Evolutionary conservation across 2,888 invertebrate genomes (phyloP).

Genomic region (Pristionchus exspectatus): DNA sequence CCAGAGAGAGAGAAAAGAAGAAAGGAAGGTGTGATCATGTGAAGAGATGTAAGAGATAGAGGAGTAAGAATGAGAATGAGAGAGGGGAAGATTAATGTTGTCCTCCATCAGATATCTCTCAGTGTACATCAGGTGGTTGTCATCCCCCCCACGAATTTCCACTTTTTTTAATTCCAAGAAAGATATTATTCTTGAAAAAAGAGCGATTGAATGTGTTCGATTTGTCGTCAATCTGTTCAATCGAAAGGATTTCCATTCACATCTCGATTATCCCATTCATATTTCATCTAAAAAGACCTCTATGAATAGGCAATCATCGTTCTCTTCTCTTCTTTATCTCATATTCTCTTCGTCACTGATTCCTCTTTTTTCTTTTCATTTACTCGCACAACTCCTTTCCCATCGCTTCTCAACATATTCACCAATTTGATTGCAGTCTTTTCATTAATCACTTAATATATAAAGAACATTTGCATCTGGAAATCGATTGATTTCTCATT

Average conservation of each 20-base stretch:
- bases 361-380: neutral
- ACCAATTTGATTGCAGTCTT: neutral
- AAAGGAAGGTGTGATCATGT: neutral
- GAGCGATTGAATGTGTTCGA: neutral
- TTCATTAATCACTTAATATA: neutral
- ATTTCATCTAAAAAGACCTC: neutral
- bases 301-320: neutral
- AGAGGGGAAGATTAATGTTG: conserved; percentile 26
- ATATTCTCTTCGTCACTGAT: neutral
- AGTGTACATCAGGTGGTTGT: conserved; percentile 1
- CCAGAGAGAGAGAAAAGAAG: neutral
- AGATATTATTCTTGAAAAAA: neutral
- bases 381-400: neutral
- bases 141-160: neutral
- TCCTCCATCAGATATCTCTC: conserved; percentile 14
- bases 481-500: neutral
- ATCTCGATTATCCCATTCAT: neutral
- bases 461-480: neutral
- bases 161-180: neutral
- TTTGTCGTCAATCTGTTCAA: conserved; percentile 8
- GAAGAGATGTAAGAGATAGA: neutral
- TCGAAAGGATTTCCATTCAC: conserved; percentile 15
- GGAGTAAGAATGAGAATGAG: neutral
- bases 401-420: neutral
- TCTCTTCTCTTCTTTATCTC: conserved; percentile 12